Base-by-base conservation (phyloP, 1,140 invertebrate species). In the Phymastichus coffea region DNA sequence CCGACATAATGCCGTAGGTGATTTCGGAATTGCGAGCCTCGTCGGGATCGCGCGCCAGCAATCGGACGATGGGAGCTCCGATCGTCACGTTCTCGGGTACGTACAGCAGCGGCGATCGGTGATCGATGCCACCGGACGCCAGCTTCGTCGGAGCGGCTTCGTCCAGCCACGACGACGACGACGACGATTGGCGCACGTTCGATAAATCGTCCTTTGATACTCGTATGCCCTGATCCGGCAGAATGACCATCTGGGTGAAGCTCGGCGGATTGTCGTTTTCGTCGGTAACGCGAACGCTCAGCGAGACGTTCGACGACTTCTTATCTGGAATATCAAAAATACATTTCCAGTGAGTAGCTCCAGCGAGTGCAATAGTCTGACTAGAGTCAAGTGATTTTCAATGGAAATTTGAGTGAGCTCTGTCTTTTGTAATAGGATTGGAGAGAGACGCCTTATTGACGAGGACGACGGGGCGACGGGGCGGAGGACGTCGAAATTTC, bases 21-120 rank as follows among this genome's bases (percentile, higher is more conserved):
- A 96, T 77, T 68, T 86, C 82, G 1, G 88, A 85, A 73, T 94
- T 93, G 4, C 79, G 74, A 8, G 85, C 88, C 35, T 82, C 83
- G 79, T 98, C 95, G 61, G 84, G 83, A 78, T 98, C 95, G 49
- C 83, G 81, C 4, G 95, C 95, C 37, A 88, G 78, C 7, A 97
- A 74, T 65, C 88, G 88, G 22, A 96, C 76, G 57, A 98, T 84
- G 17, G 87, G 84, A 0, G 88, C 84, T 2, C 87, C 88, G 35
- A 92, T 81, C 8, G 86, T 82, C 12, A 87, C 82, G 70, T 91
- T 91, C 78, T 96, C 93, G 4, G 88, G 88, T 17, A 95, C 76
- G 19, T 84, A 77, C 60, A 91, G 82, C 30, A 89, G 51, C 0
- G 88, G 88, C 23, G 80, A 74, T 40, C 67, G 68, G 23, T 69